A percentile compares a stretch with the other conserved stretches of the same genome.
These are phyloP conservation scores for Phalanger gymnotis DNA, from an alignment of 2,797 vertebrate species.

Conservation along the genomic window DNA sequence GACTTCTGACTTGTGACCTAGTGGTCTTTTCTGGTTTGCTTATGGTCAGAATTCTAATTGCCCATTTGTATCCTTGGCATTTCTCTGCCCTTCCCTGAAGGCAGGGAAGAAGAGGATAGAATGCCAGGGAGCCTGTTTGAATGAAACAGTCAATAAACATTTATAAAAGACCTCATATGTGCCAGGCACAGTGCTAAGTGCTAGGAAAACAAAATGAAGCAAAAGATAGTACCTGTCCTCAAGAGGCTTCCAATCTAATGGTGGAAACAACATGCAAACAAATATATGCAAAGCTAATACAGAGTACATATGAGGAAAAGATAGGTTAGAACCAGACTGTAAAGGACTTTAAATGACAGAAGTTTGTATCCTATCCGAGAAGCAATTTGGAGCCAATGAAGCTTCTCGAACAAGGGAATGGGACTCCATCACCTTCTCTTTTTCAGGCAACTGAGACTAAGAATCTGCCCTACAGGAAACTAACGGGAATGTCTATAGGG, in stretches of 20 bases:
- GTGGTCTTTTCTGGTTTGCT: background rate
- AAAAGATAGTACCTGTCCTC: background rate
- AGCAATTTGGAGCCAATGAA: background rate
- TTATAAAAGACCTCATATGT: background rate
- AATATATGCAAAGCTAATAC: background rate
- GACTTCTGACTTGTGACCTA: background rate
- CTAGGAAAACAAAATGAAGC: background rate
- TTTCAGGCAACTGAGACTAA: background rate
- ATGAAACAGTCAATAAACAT: background rate
- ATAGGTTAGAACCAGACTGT: background rate
- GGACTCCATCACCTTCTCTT: background rate
- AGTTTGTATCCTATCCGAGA: background rate
- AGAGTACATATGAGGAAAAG: background rate
- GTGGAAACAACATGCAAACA: background rate
- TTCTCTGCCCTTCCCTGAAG: background rate
- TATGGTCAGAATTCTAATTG: background rate
- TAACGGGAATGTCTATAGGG: background rate
- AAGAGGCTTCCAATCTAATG: background rate
- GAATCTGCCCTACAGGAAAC: background rate
- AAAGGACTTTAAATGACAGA: background rate
- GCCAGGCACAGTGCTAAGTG: background rate
- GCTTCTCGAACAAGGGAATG: background rate
- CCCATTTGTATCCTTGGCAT: background rate
- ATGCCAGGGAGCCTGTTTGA: background rate
- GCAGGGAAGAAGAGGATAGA: background rate